These are phyloP conservation scores for Margarornis squamiger DNA, from an alignment of 2,797 vertebrate genomes.

Conservation along the genomic window DNA sequence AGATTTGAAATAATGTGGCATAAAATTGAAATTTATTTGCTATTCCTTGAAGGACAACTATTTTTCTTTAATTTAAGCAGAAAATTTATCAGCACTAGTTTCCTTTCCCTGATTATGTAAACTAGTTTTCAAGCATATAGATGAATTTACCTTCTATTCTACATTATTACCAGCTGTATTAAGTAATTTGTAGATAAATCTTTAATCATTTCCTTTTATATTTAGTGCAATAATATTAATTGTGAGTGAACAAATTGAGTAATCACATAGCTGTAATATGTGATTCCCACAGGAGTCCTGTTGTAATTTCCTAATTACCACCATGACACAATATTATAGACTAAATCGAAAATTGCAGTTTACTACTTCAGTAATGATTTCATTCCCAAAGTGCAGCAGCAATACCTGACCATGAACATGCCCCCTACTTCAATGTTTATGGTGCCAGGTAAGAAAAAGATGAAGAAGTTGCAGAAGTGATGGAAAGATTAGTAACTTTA, in stretches of 20 bases:
- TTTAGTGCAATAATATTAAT: constrained; percentile 30
- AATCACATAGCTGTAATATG: not conserved
- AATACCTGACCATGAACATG: not conserved
- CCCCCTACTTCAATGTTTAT: not conserved
- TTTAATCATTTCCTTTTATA: constrained; percentile 22
- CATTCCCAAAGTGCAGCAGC: not conserved
- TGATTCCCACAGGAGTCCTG: not conserved
- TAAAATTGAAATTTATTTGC: not conserved
- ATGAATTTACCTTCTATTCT: not conserved
- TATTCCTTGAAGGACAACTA: not conserved
- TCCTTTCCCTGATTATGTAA: not conserved
- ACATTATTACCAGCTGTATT: not conserved
- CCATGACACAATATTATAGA: not conserved
- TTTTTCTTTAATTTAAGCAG: not conserved
- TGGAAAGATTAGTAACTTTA: not conserved
- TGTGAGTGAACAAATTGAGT: not conserved
- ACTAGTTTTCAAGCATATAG: not conserved
- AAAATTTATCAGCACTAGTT: not conserved
- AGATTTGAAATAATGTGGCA: not conserved
- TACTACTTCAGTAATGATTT: not conserved
- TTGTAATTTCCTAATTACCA: constrained; percentile 52
- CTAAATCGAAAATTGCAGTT: not conserved
- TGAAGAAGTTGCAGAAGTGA: not conserved
- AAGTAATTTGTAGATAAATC: constrained; percentile 19
- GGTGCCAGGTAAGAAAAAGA: not conserved